Percentiles rank a stretch among this genome's conserved stretches.
phyloP scores from a whole-genome alignment of 2,888 invertebrate species.

The Nemoura dubitans region DNA sequence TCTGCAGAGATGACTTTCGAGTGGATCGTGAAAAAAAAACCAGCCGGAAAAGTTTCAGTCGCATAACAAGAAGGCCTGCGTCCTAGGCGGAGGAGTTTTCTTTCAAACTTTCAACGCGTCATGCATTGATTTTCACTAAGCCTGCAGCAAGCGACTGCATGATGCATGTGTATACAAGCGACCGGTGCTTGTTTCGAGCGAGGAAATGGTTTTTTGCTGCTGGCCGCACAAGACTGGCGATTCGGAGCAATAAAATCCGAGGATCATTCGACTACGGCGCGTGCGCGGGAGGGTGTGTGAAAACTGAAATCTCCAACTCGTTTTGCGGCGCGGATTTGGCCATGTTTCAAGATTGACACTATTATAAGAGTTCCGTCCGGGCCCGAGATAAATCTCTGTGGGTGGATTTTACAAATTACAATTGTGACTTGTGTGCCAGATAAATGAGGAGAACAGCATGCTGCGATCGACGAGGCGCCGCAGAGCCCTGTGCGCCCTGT shows the following conservation, averaged over 20 bases:
- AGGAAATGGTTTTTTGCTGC: not conserved
- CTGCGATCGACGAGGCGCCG: not conserved
- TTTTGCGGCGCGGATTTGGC: not conserved
- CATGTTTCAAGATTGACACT: conserved; percentile 4
- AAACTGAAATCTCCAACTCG: not conserved
- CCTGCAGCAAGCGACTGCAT: not conserved
- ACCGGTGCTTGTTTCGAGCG: not conserved
- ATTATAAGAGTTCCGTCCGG: not conserved
- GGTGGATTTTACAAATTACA: conserved; percentile 7
- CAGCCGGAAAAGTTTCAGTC: not conserved
- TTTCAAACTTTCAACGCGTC: not conserved
- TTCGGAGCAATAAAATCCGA: too few species aligned
- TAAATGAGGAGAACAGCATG: not conserved
- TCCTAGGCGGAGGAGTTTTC: not conserved
- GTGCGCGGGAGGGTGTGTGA: not conserved
- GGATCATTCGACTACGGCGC: too few species aligned
- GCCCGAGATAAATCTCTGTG: not conserved
- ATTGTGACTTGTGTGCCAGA: not conserved
- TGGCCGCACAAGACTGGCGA: too few species aligned
- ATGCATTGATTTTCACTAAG: not conserved
- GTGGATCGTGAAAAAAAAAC: not conserved
- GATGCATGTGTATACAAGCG: not conserved
- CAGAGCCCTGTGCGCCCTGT: too few species aligned
- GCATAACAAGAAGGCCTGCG: not conserved
- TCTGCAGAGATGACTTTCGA: not conserved